Evolutionary conservation across 2,797 vertebrate genomes (phyloP).

Genomic region (Poecilia picta): DNA sequence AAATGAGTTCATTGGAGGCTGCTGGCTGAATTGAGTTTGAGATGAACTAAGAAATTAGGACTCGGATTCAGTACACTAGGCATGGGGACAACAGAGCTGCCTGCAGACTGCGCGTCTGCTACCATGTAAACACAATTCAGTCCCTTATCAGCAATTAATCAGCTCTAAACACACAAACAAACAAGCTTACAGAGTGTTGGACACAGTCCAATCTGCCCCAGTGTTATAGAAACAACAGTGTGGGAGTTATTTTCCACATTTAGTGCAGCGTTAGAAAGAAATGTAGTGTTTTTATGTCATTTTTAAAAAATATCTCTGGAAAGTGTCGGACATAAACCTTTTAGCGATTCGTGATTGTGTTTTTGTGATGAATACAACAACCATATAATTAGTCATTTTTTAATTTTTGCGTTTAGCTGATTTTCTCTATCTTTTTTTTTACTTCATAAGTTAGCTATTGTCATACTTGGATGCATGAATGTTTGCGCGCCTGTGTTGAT

Average conservation of each 20-base stretch:
- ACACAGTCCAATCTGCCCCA: constrained; percentile 26
- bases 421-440: background rate
- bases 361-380: background rate
- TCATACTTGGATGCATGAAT: background rate
- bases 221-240: constrained; percentile 2
- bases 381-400: background rate
- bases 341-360: background rate
- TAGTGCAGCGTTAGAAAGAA: background rate
- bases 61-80: constrained; percentile 30
- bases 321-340: background rate
- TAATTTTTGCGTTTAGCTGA: background rate
- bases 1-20: constrained; percentile 70
- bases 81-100: constrained; percentile 49
- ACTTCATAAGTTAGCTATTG: background rate
- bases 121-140: constrained; percentile 64
- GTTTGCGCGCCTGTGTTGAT: constrained; percentile 1
- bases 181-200: constrained; percentile 32
- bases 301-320: background rate
- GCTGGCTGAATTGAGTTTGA: constrained; percentile 41
- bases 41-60: constrained; percentile 35
- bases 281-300: background rate
- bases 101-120: constrained; percentile 53
- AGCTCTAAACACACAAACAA: constrained; percentile 65
- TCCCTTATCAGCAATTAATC: constrained; percentile 56
- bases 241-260: background rate